phyloP scores from a whole-genome alignment of 2,888 invertebrate species.

The Sminthurinus aureus region DNA sequence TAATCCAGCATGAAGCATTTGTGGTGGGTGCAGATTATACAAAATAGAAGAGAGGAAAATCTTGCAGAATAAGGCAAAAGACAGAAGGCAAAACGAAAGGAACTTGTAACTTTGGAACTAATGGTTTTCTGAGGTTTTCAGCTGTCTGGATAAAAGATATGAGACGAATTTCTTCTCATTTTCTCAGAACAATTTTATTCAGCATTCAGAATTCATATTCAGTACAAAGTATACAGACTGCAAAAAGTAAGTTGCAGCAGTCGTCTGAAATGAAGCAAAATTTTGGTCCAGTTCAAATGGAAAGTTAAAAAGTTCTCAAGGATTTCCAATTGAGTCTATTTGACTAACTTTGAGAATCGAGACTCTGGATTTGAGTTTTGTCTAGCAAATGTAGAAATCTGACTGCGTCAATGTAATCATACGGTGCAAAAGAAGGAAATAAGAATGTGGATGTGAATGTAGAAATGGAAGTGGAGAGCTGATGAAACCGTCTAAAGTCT shows the following conservation, averaged over 20 bases:
- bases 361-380: not conserved
- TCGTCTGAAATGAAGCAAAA: not conserved
- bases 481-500: not conserved
- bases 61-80: too few species aligned
- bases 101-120: too few species aligned
- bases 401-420: not conserved
- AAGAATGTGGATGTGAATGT: not conserved
- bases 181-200: not conserved
- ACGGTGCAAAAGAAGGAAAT: not conserved
- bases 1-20: too few species aligned
- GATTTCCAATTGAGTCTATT: not conserved
- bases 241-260: not conserved
- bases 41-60: too few species aligned
- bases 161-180: conserved; percentile 33
- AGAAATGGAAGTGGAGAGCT: not conserved
- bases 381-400: not conserved
- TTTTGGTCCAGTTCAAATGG: not conserved
- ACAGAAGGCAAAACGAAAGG: too few species aligned
- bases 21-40: too few species aligned
- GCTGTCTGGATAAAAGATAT: conserved; percentile 8
- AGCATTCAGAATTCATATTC: too few species aligned
- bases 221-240: not conserved
- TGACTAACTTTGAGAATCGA: not conserved
- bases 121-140: conserved; percentile 31
- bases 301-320: not conserved